These are phyloP conservation scores for Thomomys bottae DNA, from an alignment of 2,113 vertebrate genomes.

Conservation along the genomic window DNA sequence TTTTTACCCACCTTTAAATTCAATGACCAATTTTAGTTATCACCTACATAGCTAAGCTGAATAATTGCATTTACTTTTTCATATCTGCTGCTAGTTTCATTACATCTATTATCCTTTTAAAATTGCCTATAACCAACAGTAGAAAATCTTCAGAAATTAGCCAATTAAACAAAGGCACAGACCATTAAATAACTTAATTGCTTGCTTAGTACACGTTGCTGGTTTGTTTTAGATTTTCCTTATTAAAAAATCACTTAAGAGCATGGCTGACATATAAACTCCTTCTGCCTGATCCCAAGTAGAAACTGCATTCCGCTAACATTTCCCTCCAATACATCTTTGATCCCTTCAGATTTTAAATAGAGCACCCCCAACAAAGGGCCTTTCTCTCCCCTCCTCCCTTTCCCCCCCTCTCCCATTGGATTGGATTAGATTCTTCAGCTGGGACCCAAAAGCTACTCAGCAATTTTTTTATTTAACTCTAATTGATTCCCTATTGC, in stretches of 20 bases:
- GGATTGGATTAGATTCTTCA: slow-evolving; percentile 40
- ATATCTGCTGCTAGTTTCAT: slow-evolving; percentile 60
- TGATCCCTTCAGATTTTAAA: slow-evolving; percentile 25
- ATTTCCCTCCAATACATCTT: neutral
- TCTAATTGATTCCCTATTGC: slow-evolving; percentile 61
- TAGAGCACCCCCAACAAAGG: neutral
- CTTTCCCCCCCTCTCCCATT: neutral
- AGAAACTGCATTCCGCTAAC: neutral
- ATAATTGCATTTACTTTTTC: slow-evolving; percentile 71
- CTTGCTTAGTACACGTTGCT: slow-evolving; percentile 65
- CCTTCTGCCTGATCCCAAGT: slow-evolving; percentile 7
- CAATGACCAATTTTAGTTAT: slow-evolving; percentile 48
- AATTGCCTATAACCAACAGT: slow-evolving; percentile 70
- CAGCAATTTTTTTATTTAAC: slow-evolving; percentile 65
- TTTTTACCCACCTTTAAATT: slow-evolving; percentile 61
- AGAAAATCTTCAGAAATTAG: slow-evolving; percentile 65
- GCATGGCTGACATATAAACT: neutral
- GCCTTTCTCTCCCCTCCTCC: neutral
- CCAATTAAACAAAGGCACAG: slow-evolving; percentile 66
- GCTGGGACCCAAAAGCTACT: slow-evolving; percentile 7
- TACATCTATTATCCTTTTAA: slow-evolving; percentile 65
- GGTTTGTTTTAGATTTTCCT: slow-evolving; percentile 71
- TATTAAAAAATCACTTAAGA: slow-evolving; percentile 62
- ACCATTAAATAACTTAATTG: slow-evolving; percentile 74
- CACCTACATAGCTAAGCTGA: slow-evolving; percentile 29